A percentile compares a stretch with the other conserved stretches of the same genome.
These are phyloP conservation scores for Luperina nickerlii DNA, from an alignment of 2,888 invertebrate species.

Conservation along the genomic window DNA sequence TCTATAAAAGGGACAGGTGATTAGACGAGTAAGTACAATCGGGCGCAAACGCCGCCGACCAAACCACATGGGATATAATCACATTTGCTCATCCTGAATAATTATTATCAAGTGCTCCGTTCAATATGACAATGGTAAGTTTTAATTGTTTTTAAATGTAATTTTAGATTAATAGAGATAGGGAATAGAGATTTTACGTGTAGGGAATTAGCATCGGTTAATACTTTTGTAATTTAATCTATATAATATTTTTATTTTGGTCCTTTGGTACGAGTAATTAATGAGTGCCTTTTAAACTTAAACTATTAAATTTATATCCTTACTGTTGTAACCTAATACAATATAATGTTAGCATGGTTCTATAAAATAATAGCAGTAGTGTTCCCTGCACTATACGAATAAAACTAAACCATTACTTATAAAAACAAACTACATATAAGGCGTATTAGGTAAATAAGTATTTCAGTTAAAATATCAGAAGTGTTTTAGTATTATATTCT, in stretches of 20 bases:
- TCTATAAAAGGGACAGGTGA: constrained; percentile 90
- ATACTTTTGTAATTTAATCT: not conserved
- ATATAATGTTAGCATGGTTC: not conserved
- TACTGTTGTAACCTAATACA: not conserved
- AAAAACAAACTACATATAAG: not conserved
- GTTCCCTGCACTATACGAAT: not conserved
- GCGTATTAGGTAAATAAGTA: not conserved
- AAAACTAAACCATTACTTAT: not conserved
- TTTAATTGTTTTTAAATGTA: constrained; percentile 5
- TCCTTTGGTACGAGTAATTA: not conserved
- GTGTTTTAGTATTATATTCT: not conserved
- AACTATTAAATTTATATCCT: not conserved
- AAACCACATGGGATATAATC: constrained; percentile 82
- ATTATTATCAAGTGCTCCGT: constrained; percentile 68
- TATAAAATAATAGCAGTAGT: not conserved
- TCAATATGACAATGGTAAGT: constrained; percentile 82
- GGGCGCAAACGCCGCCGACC: constrained; percentile 82
- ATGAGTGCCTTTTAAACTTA: not conserved
- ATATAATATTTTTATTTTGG: not conserved
- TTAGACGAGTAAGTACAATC: constrained; percentile 87
- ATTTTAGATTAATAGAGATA: constrained; percentile 3
- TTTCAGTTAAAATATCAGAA: not conserved
- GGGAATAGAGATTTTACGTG: not conserved
- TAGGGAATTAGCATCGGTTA: not conserved
- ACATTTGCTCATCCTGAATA: constrained; percentile 65